phyloP scores from a whole-genome alignment of 1,140 invertebrate genomes.

The Lepidotrigona ventralis region DNA sequence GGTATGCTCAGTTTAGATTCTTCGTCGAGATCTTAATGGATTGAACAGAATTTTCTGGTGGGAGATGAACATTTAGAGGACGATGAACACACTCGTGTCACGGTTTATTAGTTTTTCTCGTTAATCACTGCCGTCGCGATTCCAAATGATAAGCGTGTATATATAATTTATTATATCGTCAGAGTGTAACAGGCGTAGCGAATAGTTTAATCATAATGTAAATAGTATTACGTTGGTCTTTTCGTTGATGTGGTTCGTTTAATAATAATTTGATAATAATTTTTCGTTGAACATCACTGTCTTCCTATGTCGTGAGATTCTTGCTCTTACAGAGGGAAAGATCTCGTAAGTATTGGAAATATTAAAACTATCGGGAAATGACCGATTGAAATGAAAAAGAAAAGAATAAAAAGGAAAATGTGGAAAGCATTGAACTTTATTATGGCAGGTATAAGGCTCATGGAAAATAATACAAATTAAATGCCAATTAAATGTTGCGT shows the following conservation, averaged over 20 bases:
- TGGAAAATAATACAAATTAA: constrained; percentile 46
- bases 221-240: constrained; percentile 45
- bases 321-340: not conserved
- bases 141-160: constrained; percentile 36
- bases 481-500: constrained; percentile 24
- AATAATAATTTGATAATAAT: constrained; percentile 50
- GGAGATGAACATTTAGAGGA: not conserved
- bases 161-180: constrained; percentile 57
- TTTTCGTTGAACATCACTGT: not conserved
- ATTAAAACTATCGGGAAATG: not conserved
- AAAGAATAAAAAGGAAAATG: not conserved
- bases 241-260: constrained; percentile 43
- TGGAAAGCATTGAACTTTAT: constrained; percentile 55
- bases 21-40: constrained; percentile 18
- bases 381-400: not conserved
- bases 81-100: not conserved
- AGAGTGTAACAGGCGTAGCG: not conserved
- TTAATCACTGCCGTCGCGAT: constrained; percentile 11
- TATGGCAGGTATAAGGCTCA: constrained; percentile 41
- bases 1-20: not conserved
- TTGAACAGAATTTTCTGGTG: not conserved
- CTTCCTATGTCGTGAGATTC: not conserved
- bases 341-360: not conserved
- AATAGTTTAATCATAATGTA: constrained; percentile 39
- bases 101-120: constrained; percentile 15